These are phyloP conservation scores for Eucriotettix oculatus DNA, from an alignment of 2,888 invertebrate species.

Conservation along the genomic window DNA sequence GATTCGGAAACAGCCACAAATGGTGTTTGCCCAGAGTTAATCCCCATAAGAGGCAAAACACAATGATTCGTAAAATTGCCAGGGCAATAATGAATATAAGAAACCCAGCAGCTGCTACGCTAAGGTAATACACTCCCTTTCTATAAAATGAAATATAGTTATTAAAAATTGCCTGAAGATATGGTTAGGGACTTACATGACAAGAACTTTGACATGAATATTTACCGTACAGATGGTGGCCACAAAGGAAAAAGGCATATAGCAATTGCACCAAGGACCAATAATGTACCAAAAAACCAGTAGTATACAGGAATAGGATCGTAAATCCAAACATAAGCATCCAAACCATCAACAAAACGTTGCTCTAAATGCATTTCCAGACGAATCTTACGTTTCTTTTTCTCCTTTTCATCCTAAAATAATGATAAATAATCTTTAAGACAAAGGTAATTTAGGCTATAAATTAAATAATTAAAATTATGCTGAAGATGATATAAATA, in stretches of 20 bases:
- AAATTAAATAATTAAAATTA: no score
- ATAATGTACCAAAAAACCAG: slow-evolving; percentile 79
- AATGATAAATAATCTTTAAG: slow-evolving; percentile 10
- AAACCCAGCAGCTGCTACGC: slow-evolving; percentile 87
- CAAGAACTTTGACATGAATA: not conserved
- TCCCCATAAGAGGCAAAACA: slow-evolving; percentile 85
- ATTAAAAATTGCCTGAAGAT: not conserved
- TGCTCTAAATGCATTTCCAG: slow-evolving; percentile 97
- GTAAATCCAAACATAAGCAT: slow-evolving; percentile 97
- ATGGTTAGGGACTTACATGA: no score
- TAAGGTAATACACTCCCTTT: slow-evolving; percentile 91
- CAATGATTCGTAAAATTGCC: slow-evolving; percentile 72
- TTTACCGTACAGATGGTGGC: slow-evolving; percentile 69
- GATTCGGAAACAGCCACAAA: slow-evolving; percentile 96
- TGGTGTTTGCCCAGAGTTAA: slow-evolving; percentile 78
- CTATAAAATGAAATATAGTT: slow-evolving; percentile 27
- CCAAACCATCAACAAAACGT: slow-evolving; percentile 79
- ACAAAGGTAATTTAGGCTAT: no score
- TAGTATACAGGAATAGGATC: slow-evolving; percentile 90
- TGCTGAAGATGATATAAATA: no score
- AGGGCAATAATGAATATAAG: slow-evolving; percentile 83
- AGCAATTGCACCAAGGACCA: slow-evolving; percentile 83
- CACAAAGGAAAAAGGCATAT: slow-evolving; percentile 98
- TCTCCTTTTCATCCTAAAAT: slow-evolving; percentile 32
- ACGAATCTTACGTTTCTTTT: slow-evolving; percentile 77